Percentiles rank a stretch among this genome's conserved stretches.
These are phyloP conservation scores for Ciona savignyi DNA, from an alignment of 23 tunicate species.

Conservation along the genomic window DNA sequence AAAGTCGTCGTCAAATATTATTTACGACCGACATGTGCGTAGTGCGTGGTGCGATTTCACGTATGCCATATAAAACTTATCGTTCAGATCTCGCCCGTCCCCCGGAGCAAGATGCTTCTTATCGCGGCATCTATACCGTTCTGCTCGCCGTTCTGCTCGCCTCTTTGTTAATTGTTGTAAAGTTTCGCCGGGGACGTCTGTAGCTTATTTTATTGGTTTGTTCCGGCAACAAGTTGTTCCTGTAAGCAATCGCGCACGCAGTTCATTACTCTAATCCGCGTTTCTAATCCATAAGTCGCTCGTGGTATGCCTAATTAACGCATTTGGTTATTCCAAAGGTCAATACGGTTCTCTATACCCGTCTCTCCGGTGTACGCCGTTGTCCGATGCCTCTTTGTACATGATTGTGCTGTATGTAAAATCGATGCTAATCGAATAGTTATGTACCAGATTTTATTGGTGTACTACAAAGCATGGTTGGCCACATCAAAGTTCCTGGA, in stretches of 20 bases:
- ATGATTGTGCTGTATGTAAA: not conserved
- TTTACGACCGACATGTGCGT: not conserved
- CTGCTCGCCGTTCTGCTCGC: too few species aligned
- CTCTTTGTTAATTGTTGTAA: too few species aligned
- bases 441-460: not conserved
- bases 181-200: too few species aligned
- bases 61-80: constrained; percentile 12
- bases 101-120: not conserved
- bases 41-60: not conserved
- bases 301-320: not conserved
- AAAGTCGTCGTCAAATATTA: not conserved
- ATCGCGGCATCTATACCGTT: not conserved
- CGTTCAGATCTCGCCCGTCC: constrained; percentile 4
- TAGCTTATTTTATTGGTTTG: too few species aligned
- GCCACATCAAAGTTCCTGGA: not conserved
- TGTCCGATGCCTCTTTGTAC: not conserved
- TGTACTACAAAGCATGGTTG: not conserved
- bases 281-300: not conserved
- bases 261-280: not conserved
- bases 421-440: not conserved
- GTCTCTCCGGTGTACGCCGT: not conserved
- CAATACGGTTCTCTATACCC: not conserved
- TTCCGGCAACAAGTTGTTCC: too few species aligned
- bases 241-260: too few species aligned
- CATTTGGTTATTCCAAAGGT: not conserved